Base-by-base conservation (phyloP, 2,888 invertebrate genomes). In the Hecatera dysodea region DNA sequence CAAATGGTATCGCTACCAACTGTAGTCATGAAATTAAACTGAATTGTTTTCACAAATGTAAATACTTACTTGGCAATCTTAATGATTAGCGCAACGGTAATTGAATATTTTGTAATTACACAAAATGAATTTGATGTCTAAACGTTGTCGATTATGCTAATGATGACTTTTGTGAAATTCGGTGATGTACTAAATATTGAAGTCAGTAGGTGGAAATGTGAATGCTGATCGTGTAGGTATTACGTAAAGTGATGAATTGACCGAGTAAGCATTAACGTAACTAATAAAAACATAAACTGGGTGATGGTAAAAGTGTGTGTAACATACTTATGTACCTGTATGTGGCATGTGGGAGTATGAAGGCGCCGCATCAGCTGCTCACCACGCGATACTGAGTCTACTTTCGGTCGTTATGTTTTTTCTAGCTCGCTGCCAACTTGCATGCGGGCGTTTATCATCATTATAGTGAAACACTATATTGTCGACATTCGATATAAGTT, bases 1-100 rank as follows among this genome's bases (percentile, higher is more conserved):
- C 90, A 91, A 88, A 93, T 93, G 90, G 86, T 86, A 80, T 75
- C 81, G 85, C 82, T 76, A 80, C 77, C 66, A 80, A 72, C 72
- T 74, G 70, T 50, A 39, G 42, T 52, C 81, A 83, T 81, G 78
- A 85, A 80, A 82, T 83, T 75, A 65, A 78, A 76, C 56, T 70
- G 57, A 82, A 80, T 81, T 78, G 75, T 84, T 81, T 81, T 72
- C 59, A 53, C 67, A 60, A 67, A 50, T 63, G 59, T 57, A 64
- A 74, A 56, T 72, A 33, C 53, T 65, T 63, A 42, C 66, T 52
- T 53, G 17, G 2, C 50, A 59, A 60, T 39, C 46, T 46, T 65
- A 22, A 63, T 42, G 39, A 11, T 77, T 55, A 29, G 33, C 50
- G 29, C 22, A 63, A 79, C 46, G 48, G 9, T 27, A 17, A 48